Evolutionary conservation across 1,140 invertebrate species (phyloP).

Genomic region (Xylocopa sonorina): DNA sequence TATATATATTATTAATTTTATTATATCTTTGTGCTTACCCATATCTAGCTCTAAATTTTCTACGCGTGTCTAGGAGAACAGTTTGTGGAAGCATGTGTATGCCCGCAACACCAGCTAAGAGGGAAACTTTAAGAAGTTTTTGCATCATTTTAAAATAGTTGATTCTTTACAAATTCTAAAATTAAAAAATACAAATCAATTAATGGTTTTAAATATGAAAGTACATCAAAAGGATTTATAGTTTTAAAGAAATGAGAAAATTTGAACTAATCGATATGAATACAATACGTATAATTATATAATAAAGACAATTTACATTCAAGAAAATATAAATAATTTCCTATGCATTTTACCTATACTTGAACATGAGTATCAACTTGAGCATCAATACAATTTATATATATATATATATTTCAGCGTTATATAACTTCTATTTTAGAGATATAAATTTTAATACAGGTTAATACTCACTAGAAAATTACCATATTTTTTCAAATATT

Average conservation of each 20-base stretch:
- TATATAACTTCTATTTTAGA: too few relatives aligned
- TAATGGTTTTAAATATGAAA: neutral
- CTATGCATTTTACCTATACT: neutral
- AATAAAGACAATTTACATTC: neutral
- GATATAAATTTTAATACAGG: too few relatives aligned
- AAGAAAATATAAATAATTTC: neutral
- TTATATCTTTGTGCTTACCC: too few relatives aligned
- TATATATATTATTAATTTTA: too few relatives aligned
- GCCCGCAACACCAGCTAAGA: neutral
- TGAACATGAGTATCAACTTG: too few relatives aligned
- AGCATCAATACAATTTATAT: too few relatives aligned
- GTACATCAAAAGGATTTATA: neutral
- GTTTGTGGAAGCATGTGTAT: conserved; percentile 81
- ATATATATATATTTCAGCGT: too few relatives aligned
- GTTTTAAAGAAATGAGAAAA: neutral
- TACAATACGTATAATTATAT: too few relatives aligned
- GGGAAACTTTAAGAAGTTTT: neutral
- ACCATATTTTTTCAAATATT: too few relatives aligned
- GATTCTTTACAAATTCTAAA: neutral
- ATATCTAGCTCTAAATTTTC: conserved; percentile 81
- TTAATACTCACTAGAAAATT: too few relatives aligned
- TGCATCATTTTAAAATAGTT: neutral
- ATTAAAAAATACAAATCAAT: neutral
- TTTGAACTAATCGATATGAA: neutral
- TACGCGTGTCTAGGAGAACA: conserved; percentile 81